Base-by-base conservation (phyloP, 2,888 invertebrate genomes). In the Torymus aiolomorphi region DNA sequence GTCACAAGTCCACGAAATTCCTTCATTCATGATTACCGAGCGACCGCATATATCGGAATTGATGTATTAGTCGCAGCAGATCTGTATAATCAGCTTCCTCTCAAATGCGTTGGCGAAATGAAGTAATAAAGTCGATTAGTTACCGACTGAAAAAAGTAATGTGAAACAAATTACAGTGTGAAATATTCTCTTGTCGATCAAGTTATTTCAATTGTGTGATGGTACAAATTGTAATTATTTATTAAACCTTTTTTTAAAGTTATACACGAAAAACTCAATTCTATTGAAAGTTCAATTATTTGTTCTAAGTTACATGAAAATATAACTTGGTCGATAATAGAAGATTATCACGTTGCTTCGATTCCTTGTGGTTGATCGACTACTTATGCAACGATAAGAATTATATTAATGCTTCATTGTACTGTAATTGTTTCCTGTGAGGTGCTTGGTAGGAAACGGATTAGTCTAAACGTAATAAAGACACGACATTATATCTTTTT, bases 21-120 rank as follows among this genome's bases (percentile, higher is more conserved):
- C 42, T 12, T 61, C 31, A 66, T 31, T 16, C 52, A 59, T 14
- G 2, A 78, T 63, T 65, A 59, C n/a, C n/a, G 16, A 69, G 16
- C 16, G 54, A 73, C 14, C 31, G 51, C 51, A 42, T 63, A 42
- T 42, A 54, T 72, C 24, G 71, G 74, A 80, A 75, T 78, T 80
- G 70, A 78, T 61, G 24, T 56, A 24, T 66, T 59, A 62, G 42
- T 20, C 20, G 49, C 42, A 52, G 20, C 16, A 59, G 3, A 5
- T 67, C 61, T 72, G 42, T 73, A 42, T 42, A 73, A 52, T 72
- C 24, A 42, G 56, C 69, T 74, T 57, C 51, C 56, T 51, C 42
- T 59, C 42, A 5, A 42, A 16, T 12, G 16, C 18, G 42, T 72
- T 63, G 16, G 59, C 31, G 31, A 56, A 73, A 66, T 42, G 42